Evolutionary conservation across 2,797 vertebrate genomes (phyloP), one percentile per base, ranked within the genome.

Genomic region (Galaxias olidus): DNA sequence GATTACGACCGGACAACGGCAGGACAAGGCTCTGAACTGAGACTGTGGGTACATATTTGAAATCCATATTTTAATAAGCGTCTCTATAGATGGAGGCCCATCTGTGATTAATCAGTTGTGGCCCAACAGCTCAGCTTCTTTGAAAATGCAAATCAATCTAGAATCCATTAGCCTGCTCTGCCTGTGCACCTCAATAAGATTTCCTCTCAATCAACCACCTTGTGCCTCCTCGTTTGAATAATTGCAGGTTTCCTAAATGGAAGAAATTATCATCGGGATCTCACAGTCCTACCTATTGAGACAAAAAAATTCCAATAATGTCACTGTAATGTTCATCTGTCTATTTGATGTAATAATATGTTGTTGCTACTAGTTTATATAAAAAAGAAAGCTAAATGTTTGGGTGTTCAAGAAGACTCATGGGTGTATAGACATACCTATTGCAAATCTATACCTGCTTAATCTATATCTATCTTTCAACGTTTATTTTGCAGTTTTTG

Each of bases 61-160:
- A 93, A 93, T 92, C 91, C 77, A 91, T 92, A 89, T 83, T 90
- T 82, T 79, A 83, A 89, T 82, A 87, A 82, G 79, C 76, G 71
- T 82, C 81, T 89, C 85, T 84, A 83, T 90, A 83, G 90, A 71
- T 60, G 15, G 71, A 69, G 49, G 60, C 64, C 74, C 63, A 62
- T 80, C 77, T 80, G 84, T 90, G 90, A 92, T 93, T 92, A 93
- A 94, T 93, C 89, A 90, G 89, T 90, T 86, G 89, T 83, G 85
- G 73, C 65, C 70, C 75, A 75, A 72, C 68, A 72, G 70, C 71
- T 79, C 75, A 68, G 56, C 74, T 75, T 66, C 50, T 76, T 53
- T 81, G 62, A 55, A 85, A 86, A 89, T 92, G 88, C 89, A 88
- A 94, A 90, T 94, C 90, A 91, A 90, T 91, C 89, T 87, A 88